phyloP scores from a whole-genome alignment of 2,113 vertebrate genomes.

The Calcarius ornatus region DNA sequence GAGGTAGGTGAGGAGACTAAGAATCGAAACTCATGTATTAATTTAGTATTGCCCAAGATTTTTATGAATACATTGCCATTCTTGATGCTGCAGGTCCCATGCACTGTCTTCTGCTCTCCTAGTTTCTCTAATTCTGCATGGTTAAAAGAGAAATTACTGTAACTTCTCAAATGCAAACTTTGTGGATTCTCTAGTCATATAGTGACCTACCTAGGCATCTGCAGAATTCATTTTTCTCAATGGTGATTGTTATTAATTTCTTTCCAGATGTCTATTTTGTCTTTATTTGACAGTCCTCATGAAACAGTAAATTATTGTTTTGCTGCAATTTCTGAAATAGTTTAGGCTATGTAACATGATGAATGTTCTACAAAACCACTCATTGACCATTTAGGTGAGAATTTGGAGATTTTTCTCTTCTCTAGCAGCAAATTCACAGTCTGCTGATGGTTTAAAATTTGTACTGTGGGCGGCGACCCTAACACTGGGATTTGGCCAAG shows the following conservation, averaged over 20 bases:
- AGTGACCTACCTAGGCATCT: neutral
- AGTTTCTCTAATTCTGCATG: neutral
- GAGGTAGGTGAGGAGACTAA: neutral
- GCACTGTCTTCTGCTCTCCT: neutral
- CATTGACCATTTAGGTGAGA: neutral
- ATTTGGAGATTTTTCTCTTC: neutral
- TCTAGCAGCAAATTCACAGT: neutral
- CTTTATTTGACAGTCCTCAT: neutral
- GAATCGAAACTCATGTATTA: neutral
- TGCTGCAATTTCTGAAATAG: neutral
- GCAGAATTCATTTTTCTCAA: slow-evolving; percentile 4
- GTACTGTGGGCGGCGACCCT: neutral
- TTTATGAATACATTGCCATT: neutral
- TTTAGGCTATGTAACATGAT: neutral
- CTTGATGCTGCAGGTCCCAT: neutral
- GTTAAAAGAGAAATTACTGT: neutral
- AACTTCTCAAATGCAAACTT: neutral
- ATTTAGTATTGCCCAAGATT: neutral
- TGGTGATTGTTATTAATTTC: neutral
- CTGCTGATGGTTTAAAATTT: slow-evolving; percentile 49
- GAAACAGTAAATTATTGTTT: neutral
- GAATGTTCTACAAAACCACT: neutral
- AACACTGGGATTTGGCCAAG: slow-evolving; percentile 48
- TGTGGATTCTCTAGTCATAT: neutral
- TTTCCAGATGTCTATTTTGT: neutral